Evolutionary conservation across 2,888 invertebrate species (phyloP).

Genomic region (Lepidonotus clava): DNA sequence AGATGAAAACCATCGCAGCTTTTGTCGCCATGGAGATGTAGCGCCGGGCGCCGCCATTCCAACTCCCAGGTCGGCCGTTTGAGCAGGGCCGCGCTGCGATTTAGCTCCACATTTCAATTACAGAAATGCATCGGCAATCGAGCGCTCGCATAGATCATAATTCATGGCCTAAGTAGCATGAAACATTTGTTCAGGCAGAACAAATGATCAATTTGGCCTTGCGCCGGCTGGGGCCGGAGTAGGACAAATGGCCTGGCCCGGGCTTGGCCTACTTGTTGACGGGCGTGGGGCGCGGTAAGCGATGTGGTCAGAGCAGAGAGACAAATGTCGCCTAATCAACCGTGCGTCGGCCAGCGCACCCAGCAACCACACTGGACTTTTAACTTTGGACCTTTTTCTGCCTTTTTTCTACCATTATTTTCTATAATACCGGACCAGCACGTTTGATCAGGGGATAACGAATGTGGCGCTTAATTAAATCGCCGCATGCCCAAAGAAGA

Average conservation of each 20-base stretch:
- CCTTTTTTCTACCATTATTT: too few species aligned
- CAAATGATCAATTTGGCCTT: slow-evolving; percentile 40
- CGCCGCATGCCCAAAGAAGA: slow-evolving; percentile 28
- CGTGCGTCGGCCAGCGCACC: neutral
- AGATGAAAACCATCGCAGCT: slow-evolving; percentile 46
- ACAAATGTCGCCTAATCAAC: slow-evolving; percentile 4
- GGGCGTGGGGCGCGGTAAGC: neutral
- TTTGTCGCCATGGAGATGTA: slow-evolving; percentile 24
- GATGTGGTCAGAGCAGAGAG: slow-evolving; percentile 14
- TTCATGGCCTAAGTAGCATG: slow-evolving; percentile 37
- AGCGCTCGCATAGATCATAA: slow-evolving; percentile 35
- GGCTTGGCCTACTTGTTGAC: slow-evolving; percentile 24
- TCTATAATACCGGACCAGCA: too few species aligned
- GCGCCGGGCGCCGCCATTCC: neutral
- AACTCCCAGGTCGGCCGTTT: slow-evolving; percentile 13
- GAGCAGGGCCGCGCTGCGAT: neutral
- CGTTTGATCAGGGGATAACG: slow-evolving; percentile 38
- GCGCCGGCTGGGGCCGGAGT: neutral
- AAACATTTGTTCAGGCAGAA: slow-evolving; percentile 34
- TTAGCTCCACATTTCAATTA: slow-evolving; percentile 35
- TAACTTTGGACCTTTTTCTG: too few species aligned
- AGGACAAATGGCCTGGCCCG: slow-evolving; percentile 23
- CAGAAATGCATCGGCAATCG: slow-evolving; percentile 41
- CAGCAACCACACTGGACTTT: slow-evolving; percentile 9
- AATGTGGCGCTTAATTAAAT: slow-evolving; percentile 37